These are phyloP conservation scores for Myrmecobius fasciatus DNA, from an alignment of 2,113 vertebrate genomes.

Conservation along the genomic window DNA sequence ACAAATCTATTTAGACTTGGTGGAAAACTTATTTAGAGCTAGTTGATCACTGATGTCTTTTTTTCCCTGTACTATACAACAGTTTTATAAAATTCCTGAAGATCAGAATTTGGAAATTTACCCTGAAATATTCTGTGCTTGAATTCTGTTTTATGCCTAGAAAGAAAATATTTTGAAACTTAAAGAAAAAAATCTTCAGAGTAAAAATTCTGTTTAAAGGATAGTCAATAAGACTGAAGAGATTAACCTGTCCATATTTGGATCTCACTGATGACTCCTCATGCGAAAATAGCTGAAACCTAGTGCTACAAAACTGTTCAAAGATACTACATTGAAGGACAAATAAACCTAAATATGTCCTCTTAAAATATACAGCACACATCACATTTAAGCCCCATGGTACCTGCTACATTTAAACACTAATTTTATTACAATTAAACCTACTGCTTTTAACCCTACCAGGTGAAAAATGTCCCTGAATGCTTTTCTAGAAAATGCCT, in stretches of 20 bases:
- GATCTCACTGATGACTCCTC: background rate
- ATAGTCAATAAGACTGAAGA: background rate
- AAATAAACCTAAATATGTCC: background rate
- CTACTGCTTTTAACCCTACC: conserved; percentile 4
- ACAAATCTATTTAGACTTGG: background rate
- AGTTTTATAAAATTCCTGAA: background rate
- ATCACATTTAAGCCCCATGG: background rate
- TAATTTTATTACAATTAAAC: conserved; percentile 42
- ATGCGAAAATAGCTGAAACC: background rate
- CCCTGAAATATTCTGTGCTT: background rate
- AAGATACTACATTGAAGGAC: background rate
- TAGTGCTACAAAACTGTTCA: background rate
- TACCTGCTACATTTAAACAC: conserved; percentile 5
- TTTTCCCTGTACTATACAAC: background rate
- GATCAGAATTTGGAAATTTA: background rate
- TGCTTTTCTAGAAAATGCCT: background rate
- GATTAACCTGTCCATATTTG: background rate
- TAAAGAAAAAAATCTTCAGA: background rate
- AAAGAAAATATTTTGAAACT: background rate
- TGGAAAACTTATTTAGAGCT: background rate
- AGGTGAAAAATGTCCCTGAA: background rate
- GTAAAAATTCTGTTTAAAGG: background rate
- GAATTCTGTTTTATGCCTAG: background rate
- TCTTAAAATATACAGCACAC: background rate
- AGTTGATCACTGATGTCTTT: background rate